These are phyloP conservation scores for Ecdyonurus torrentis DNA, from an alignment of 2,888 invertebrate genomes.

Conservation along the genomic window DNA sequence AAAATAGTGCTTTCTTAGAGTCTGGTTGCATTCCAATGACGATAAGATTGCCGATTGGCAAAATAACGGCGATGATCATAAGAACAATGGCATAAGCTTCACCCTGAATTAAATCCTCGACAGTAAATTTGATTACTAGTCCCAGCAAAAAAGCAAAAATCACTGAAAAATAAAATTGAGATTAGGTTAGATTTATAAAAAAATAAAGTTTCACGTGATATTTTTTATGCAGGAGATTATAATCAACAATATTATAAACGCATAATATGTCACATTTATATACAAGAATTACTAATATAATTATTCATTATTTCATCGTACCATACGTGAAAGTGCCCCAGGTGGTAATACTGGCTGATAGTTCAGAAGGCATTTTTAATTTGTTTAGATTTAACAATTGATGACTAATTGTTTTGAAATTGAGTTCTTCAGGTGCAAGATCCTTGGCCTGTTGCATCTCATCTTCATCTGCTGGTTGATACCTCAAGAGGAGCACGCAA, in stretches of 20 bases:
- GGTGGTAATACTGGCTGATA: neutral
- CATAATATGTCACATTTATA: too few relatives aligned
- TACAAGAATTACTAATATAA: too few relatives aligned
- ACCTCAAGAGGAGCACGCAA: constrained; percentile 69
- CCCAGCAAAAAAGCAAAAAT: neutral
- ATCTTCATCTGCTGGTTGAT: constrained; percentile 14
- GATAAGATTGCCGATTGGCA: constrained; percentile 25
- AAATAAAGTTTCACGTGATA: neutral
- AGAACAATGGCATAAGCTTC: constrained; percentile 1
- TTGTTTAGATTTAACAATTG: neutral
- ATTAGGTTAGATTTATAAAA: too few relatives aligned
- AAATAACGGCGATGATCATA: neutral
- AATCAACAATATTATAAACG: too few relatives aligned
- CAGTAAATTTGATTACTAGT: neutral
- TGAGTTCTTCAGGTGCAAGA: neutral
- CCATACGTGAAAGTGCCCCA: neutral
- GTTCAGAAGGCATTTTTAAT: neutral
- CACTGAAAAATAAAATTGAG: neutral
- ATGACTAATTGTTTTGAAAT: neutral
- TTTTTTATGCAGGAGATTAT: neutral
- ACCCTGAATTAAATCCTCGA: neutral
- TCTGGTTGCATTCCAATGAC: constrained; percentile 54
- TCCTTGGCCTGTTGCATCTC: neutral
- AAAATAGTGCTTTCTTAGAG: constrained; percentile 41
- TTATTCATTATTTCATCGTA: too few relatives aligned